A percentile compares a stretch with the other conserved stretches of the same genome.
Evolutionary conservation across 2,797 vertebrate genomes (phyloP).

Genomic region (Agapornis canus): DNA sequence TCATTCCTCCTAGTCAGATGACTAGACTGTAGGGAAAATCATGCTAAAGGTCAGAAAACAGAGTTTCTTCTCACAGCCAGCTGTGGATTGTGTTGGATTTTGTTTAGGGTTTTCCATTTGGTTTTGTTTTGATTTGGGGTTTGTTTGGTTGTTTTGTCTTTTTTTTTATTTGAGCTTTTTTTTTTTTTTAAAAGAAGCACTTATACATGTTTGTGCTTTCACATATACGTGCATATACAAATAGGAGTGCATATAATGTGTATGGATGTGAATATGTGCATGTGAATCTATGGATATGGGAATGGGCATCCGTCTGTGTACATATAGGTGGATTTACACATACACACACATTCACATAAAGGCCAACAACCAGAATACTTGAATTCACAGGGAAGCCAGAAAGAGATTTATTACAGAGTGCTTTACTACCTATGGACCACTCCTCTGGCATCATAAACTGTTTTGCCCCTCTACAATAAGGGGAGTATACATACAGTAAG

Average conservation of each 20-base stretch:
- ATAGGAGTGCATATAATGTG: accelerated
- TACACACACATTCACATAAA: accelerated
- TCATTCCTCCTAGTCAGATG: neutral
- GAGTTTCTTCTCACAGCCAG: neutral
- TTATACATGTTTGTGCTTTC: neutral
- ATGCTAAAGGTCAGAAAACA: neutral
- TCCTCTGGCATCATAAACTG: neutral
- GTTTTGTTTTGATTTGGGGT: neutral
- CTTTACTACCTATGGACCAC: neutral
- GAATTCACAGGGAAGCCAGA: neutral
- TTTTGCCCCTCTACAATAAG: neutral
- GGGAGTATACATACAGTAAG: neutral
- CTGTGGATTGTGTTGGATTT: neutral
- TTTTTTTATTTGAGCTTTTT: no score
- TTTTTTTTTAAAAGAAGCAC: neutral
- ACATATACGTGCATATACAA: neutral
- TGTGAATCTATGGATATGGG: neutral
- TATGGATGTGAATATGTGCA: neutral
- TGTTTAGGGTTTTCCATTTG: neutral
- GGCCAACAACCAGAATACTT: neutral
- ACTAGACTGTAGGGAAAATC: neutral
- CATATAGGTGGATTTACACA: neutral
- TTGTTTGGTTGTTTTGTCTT: no score
- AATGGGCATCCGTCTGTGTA: neutral
- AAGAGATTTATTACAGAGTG: neutral